Percentiles rank a stretch among this genome's conserved stretches.
Conservation (phyloP, 2,113 vertebrate species). For the Holacanthus passer region DNA sequence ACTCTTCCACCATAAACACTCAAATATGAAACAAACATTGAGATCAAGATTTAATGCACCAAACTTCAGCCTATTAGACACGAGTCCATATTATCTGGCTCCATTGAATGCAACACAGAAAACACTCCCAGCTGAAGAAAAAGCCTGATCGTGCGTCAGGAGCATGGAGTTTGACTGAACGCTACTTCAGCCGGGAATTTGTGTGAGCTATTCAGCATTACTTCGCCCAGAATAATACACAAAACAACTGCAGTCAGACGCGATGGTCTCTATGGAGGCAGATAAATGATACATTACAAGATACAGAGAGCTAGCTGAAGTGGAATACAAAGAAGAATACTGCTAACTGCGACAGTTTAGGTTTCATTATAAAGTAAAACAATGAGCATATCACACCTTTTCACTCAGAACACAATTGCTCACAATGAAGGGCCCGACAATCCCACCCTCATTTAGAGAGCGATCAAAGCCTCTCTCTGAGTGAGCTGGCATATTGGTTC, state of each 20-base stretch:
- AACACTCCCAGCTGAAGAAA: conserved; percentile 24
- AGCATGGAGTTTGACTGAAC: conserved; percentile 27
- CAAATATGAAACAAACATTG: background rate
- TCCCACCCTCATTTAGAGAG: conserved; percentile 56
- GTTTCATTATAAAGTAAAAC: conserved; percentile 66
- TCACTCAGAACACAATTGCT: conserved; percentile 55
- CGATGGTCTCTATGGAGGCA: conserved; percentile 31
- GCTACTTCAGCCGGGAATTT: conserved; percentile 29
- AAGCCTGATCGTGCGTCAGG: conserved; percentile 13
- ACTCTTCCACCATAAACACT: background rate
- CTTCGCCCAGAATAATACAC: conserved; percentile 21
- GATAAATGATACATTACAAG: conserved; percentile 45
- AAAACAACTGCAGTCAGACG: conserved; percentile 22
- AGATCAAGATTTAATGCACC: conserved; percentile 26
- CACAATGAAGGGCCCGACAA: conserved; percentile 55
- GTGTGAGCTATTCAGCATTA: conserved; percentile 35
- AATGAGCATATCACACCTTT: conserved; percentile 61
- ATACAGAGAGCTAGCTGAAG: conserved; percentile 13
- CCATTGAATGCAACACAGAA: conserved; percentile 24
- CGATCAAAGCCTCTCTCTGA: conserved; percentile 69
- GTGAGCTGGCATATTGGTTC: conserved; percentile 59
- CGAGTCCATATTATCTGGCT: conserved; percentile 8
- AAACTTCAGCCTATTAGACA: conserved; percentile 30
- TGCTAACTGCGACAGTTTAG: conserved; percentile 41
- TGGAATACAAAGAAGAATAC: conserved; percentile 9